A percentile compares a stretch with the other conserved stretches of the same genome.
These are phyloP conservation scores for Platorchestia sp. DNA, from an alignment of 1,140 invertebrate genomes.

Conservation along the genomic window DNA sequence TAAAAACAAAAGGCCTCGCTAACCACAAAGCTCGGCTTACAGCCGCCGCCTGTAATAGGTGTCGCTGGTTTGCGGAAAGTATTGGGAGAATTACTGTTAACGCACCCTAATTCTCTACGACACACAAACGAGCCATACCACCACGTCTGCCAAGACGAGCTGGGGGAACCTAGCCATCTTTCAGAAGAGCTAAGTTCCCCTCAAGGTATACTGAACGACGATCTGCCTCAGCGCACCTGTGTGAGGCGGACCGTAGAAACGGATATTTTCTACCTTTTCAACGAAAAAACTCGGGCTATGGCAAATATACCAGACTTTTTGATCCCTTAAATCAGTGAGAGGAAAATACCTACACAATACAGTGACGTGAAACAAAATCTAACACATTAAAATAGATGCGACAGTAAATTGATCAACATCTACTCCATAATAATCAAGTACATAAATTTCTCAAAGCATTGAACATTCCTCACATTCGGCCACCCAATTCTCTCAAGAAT, in stretches of 20 bases:
- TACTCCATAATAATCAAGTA: not conserved
- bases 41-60: not conserved
- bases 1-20: not conserved
- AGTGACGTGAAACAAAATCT: not conserved
- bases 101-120: not conserved
- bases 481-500: not conserved
- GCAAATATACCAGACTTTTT: not conserved
- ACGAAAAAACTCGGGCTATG: no score
- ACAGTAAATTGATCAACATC: not conserved
- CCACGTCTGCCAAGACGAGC: not conserved
- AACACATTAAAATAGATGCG: not conserved
- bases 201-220: no score
- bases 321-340: not conserved
- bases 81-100: not conserved
- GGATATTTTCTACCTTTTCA: no score
- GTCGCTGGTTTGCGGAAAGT: not conserved
- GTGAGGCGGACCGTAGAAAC: no score
- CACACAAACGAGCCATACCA: not conserved
- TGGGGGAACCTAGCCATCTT: not conserved
- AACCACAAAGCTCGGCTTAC: not conserved
- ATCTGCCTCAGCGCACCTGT: no score
- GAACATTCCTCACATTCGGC: not conserved
- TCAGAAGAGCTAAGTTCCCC: no score
- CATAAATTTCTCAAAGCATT: not conserved
- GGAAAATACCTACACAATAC: not conserved